Conservation (phyloP, 35 echinoderm and acorn worm species). For the Patiria miniata region DNA sequence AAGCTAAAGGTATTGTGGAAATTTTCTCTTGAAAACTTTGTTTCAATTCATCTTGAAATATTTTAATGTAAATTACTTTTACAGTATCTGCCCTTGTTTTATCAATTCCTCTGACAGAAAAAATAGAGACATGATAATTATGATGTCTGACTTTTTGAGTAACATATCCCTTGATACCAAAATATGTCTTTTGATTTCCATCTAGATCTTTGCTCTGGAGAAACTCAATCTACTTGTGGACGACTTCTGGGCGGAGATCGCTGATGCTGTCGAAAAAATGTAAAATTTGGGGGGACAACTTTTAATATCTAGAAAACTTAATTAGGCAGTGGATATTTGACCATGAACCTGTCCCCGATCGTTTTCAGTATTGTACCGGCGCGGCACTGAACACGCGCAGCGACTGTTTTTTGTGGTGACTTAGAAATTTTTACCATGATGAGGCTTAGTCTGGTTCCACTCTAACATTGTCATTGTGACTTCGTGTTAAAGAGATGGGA, state of each 20-base stretch:
- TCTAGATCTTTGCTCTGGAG: conserved; percentile 83
- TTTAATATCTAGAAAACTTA: neutral
- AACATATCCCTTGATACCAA: neutral
- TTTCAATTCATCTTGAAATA: neutral
- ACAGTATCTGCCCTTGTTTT: neutral
- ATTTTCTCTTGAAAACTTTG: neutral
- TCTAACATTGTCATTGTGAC: too few species aligned
- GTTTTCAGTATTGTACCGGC: neutral
- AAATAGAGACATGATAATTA: neutral
- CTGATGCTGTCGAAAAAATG: conserved; percentile 96
- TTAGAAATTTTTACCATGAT: too few species aligned
- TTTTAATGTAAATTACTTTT: neutral
- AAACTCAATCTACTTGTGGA: conserved; percentile 82
- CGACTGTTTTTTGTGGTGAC: neutral
- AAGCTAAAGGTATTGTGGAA: conserved; percentile 65
- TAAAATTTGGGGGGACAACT: conserved; percentile 39
- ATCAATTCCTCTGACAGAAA: neutral
- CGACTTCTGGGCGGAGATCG: conserved; percentile 98
- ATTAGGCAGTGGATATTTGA: neutral
- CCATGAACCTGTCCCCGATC: neutral
- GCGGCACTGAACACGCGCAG: neutral
- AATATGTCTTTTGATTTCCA: neutral
- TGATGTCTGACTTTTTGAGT: neutral
- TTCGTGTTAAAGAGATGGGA: too few species aligned
- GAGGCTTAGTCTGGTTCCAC: too few species aligned